Evolutionary conservation across 2,797 vertebrate species (phyloP).

Genomic region (Sebastes ruberrimus): DNA sequence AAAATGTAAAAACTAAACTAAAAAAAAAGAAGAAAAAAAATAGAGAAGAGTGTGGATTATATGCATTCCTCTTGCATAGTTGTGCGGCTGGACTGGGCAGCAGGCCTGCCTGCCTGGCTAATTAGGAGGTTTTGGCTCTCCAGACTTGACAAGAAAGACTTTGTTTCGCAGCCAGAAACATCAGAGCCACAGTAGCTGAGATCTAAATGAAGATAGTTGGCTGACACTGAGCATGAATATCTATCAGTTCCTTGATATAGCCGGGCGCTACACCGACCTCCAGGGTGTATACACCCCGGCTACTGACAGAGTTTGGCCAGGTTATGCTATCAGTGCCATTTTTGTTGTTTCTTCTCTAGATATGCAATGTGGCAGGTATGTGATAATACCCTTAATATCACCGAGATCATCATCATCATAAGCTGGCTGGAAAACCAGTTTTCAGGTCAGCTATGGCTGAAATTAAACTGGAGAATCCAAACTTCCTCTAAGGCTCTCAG

Average conservation of each 20-base stretch:
- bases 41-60: constrained; percentile 64
- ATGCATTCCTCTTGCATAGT: constrained; percentile 89
- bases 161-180: constrained; percentile 68
- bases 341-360: constrained; percentile 16
- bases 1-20: constrained; percentile 55
- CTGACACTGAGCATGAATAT: constrained; percentile 46
- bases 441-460: constrained; percentile 14
- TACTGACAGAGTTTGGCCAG: constrained; percentile 33
- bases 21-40: constrained; percentile 22
- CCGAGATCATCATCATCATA: neutral
- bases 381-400: neutral
- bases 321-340: constrained; percentile 19
- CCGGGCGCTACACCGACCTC: neutral
- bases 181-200: constrained; percentile 53
- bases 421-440: constrained; percentile 26
- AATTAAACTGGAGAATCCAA: constrained; percentile 14
- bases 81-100: constrained; percentile 77
- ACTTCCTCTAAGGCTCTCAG: constrained; percentile 30
- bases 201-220: constrained; percentile 52
- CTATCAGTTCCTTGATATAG: constrained; percentile 32
- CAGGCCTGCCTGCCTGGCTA: constrained; percentile 72
- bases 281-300: neutral
- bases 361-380: constrained; percentile 1
- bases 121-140: constrained; percentile 67
- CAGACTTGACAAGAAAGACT: constrained; percentile 66